These are phyloP conservation scores for Antheraea mylitta DNA, from an alignment of 1,140 invertebrate species.

Conservation along the genomic window DNA sequence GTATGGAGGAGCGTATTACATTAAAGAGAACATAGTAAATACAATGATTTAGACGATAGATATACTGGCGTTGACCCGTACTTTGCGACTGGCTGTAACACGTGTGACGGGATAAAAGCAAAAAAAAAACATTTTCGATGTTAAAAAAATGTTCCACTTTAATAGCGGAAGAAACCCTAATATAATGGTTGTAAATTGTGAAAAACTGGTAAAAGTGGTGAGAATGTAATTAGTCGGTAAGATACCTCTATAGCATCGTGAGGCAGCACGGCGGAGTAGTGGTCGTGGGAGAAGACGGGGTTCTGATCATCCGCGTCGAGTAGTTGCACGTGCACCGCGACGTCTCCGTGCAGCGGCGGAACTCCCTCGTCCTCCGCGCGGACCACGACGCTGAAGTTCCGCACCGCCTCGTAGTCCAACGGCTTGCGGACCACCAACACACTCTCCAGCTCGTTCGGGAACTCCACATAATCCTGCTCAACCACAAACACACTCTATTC, in stretches of 20 bases:
- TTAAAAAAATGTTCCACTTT: no score
- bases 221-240: not conserved
- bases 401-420: constrained; percentile 91
- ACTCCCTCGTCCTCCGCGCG: constrained; percentile 92
- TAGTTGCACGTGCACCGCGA: constrained; percentile 87
- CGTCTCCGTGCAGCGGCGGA: constrained; percentile 87
- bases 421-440: constrained; percentile 89
- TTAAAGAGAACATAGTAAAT: no score
- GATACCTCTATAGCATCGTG: constrained; percentile 80
- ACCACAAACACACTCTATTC: no score
- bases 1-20: no score
- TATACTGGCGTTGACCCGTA: no score
- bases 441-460: constrained; percentile 92
- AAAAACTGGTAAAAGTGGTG: no score
- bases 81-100: no score
- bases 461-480: constrained; percentile 87
- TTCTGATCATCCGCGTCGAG: constrained; percentile 96
- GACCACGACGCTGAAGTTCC: constrained; percentile 89
- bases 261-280: constrained; percentile 87
- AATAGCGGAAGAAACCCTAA: no score
- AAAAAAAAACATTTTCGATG: no score
- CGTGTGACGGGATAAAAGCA: no score
- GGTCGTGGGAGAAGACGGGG: constrained; percentile 88
- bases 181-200: no score
- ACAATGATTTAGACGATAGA: no score